Percentiles rank a stretch among this genome's conserved stretches.
Evolutionary conservation across 2,797 vertebrate species (phyloP).

Genomic region (Uromys caudimaculatus): DNA sequence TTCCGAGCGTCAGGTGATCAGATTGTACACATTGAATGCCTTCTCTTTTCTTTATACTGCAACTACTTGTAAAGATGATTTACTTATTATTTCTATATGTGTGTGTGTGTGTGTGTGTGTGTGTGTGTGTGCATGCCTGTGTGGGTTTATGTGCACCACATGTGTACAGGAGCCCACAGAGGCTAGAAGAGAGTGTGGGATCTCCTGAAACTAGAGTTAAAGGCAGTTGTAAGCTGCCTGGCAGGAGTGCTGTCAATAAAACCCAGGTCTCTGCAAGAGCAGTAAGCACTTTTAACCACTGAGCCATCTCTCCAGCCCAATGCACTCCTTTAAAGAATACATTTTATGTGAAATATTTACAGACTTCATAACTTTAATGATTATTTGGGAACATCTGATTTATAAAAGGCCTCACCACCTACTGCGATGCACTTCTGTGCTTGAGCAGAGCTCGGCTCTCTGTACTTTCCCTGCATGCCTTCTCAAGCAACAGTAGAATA

Average conservation of each 20-base stretch:
- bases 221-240: neutral
- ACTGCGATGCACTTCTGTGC: neutral
- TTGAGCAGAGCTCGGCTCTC: neutral
- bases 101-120: neutral
- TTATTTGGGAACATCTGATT: neutral
- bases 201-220: neutral
- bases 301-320: neutral
- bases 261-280: neutral
- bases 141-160: neutral
- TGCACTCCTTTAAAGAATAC: neutral
- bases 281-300: neutral
- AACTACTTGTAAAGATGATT: neutral
- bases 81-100: neutral
- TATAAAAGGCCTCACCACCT: neutral
- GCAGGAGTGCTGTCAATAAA: neutral
- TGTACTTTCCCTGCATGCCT: neutral
- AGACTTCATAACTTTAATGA: neutral
- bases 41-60: neutral
- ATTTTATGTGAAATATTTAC: constrained; percentile 23
- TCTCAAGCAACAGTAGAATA: neutral
- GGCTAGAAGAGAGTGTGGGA: neutral
- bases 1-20: neutral
- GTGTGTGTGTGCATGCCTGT: neutral
- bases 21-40: neutral
- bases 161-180: neutral